phyloP scores from a whole-genome alignment of 2,888 invertebrate genomes.

The Lottia scabra region DNA sequence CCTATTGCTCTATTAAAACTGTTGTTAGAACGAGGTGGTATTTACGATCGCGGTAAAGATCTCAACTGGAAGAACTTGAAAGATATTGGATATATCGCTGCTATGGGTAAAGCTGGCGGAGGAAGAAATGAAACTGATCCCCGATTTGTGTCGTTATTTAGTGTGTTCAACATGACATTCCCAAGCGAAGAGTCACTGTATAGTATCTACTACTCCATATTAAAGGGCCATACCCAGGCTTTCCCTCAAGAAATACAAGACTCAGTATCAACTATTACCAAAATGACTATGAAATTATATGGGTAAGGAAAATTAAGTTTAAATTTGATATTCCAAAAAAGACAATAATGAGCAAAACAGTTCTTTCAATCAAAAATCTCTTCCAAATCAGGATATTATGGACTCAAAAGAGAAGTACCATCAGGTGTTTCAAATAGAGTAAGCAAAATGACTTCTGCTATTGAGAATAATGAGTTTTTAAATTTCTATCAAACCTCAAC shows the following conservation, averaged over 20 bases:
- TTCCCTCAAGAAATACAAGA: conserved; percentile 79
- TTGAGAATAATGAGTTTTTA: too few relatives aligned
- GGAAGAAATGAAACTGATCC: conserved; percentile 92
- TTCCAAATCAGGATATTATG: too few relatives aligned
- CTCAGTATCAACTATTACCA: conserved; percentile 78
- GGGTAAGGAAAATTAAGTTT: conserved; percentile 72
- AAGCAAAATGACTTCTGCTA: too few relatives aligned
- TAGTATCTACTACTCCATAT: conserved; percentile 86
- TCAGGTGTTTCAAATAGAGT: too few relatives aligned
- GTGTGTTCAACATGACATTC: conserved; percentile 86
- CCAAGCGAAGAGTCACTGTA: conserved; percentile 83
- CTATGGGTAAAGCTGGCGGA: conserved; percentile 79
- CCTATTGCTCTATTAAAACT: conserved; percentile 92
- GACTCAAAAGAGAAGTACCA: too few relatives aligned
- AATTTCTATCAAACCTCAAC: too few relatives aligned
- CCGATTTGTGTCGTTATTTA: conserved; percentile 91
- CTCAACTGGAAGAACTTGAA: conserved; percentile 89
- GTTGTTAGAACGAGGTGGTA: conserved; percentile 87
- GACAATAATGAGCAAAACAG: too few relatives aligned
- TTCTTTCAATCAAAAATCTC: too few relatives aligned
- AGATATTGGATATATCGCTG: conserved; percentile 77
- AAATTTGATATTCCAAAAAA: too few relatives aligned
- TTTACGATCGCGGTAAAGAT: conserved; percentile 90
- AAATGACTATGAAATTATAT: conserved; percentile 85
- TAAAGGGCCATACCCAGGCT: conserved; percentile 80